Evolutionary conservation across 2,113 vertebrate genomes (phyloP).

Genomic region (Opisthocomus hoazin): DNA sequence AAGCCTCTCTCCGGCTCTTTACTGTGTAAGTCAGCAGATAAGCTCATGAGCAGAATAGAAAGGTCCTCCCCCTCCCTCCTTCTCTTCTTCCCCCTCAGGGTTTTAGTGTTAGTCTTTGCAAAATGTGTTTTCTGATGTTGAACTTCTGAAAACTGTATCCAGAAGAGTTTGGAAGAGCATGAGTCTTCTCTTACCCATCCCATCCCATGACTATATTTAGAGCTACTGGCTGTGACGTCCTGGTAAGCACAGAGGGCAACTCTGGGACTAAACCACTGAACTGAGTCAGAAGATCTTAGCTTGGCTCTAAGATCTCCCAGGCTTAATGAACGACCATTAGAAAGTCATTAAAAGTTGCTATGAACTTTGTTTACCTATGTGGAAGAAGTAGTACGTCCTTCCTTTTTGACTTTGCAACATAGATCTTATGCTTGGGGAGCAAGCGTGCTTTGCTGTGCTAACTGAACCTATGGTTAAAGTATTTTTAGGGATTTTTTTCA

Average conservation of each 20-base stretch:
- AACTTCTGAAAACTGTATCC: conserved; percentile 29
- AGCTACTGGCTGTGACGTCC: background rate
- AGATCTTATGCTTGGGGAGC: background rate
- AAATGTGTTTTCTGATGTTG: conserved; percentile 34
- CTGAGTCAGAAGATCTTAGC: background rate
- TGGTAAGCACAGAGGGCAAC: background rate
- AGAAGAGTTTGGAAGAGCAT: background rate
- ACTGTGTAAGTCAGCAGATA: conserved; percentile 28
- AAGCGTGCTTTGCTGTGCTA: background rate
- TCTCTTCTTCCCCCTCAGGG: background rate
- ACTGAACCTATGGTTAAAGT: background rate
- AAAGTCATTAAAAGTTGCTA: background rate
- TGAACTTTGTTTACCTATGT: background rate
- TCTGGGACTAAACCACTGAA: background rate
- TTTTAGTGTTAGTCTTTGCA: conserved; percentile 32
- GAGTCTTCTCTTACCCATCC: background rate
- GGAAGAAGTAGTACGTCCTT: background rate
- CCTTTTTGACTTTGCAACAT: background rate
- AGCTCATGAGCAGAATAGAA: conserved; percentile 32
- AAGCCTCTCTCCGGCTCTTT: background rate
- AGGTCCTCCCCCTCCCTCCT: background rate
- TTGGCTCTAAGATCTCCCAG: background rate
- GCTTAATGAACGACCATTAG: background rate
- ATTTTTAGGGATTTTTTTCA: background rate
- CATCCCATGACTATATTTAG: background rate